phyloP scores from a whole-genome alignment of 2,797 vertebrate genomes.

The Odontamblyopus rebecca region DNA sequence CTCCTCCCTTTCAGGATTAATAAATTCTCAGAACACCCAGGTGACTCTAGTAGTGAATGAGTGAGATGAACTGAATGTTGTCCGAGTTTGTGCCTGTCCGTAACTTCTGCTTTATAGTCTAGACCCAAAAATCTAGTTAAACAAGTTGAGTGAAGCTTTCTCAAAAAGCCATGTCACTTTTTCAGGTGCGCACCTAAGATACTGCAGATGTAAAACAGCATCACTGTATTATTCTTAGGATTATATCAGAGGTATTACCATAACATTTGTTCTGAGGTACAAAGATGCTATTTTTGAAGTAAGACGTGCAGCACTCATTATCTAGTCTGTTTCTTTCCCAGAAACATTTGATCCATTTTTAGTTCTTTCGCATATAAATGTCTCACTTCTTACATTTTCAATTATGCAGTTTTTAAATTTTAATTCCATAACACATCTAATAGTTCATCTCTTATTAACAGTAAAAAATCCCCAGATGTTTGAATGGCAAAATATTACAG shows the following conservation, averaged over 20 bases:
- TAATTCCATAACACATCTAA: conserved; percentile 22
- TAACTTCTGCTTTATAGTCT: too few relatives aligned
- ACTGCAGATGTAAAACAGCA: not conserved
- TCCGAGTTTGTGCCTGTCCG: too few relatives aligned
- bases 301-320: conserved; percentile 11
- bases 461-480: conserved; percentile 32
- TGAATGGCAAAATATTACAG: conserved; percentile 19
- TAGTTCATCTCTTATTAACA: conserved; percentile 27
- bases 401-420: conserved; percentile 38
- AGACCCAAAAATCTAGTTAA: not conserved
- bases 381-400: conserved; percentile 33
- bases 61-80: too few relatives aligned
- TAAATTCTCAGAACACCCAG: too few relatives aligned
- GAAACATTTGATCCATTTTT: conserved; percentile 37
- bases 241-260: not conserved
- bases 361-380: conserved; percentile 33
- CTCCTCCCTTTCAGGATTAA: not conserved
- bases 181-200: not conserved
- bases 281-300: conserved; percentile 6
- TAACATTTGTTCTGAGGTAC: too few relatives aligned
- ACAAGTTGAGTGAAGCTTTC: not conserved
- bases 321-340: conserved; percentile 16
- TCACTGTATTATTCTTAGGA: not conserved
- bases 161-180: not conserved
- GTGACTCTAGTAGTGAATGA: too few relatives aligned